Evolutionary conservation across 2,113 vertebrate species (phyloP).

Genomic region (Phainopepla nitens): DNA sequence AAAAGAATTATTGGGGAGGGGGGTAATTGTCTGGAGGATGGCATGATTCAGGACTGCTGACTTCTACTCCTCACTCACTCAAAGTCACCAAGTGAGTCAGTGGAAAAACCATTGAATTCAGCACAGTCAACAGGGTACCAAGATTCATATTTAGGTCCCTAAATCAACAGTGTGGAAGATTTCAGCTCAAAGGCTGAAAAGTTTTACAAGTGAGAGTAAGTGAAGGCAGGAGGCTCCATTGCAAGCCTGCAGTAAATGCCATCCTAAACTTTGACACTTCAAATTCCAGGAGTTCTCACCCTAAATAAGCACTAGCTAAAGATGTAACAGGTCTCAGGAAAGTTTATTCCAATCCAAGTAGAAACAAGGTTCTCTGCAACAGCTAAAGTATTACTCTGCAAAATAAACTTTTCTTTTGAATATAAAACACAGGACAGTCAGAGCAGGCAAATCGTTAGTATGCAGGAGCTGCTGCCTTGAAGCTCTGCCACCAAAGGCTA

Average conservation of each 20-base stretch:
- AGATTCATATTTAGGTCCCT: neutral
- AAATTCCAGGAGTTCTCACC: neutral
- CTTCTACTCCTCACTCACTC: constrained; percentile 30
- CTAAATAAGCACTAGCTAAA: neutral
- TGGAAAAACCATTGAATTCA: constrained; percentile 32
- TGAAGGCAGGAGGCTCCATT: neutral
- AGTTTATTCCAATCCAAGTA: neutral
- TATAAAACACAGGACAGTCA: neutral
- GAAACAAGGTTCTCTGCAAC: neutral
- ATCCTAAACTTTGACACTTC: neutral
- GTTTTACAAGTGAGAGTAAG: neutral
- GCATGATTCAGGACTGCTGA: constrained; percentile 40
- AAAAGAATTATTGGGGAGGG: neutral
- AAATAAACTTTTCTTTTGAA: neutral
- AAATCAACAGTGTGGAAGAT: neutral
- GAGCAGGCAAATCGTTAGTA: neutral
- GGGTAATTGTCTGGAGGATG: constrained; percentile 17
- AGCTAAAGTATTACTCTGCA: neutral
- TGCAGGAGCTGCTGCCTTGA: constrained; percentile 18
- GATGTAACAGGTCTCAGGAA: neutral
- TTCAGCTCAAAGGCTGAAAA: neutral
- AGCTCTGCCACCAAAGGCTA: constrained; percentile 22
- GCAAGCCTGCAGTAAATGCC: neutral
- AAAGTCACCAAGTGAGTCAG: constrained; percentile 49
- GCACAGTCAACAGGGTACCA: neutral